Conservation (phyloP, 1,140 invertebrate species). For the Protaetia brevitarsis region DNA sequence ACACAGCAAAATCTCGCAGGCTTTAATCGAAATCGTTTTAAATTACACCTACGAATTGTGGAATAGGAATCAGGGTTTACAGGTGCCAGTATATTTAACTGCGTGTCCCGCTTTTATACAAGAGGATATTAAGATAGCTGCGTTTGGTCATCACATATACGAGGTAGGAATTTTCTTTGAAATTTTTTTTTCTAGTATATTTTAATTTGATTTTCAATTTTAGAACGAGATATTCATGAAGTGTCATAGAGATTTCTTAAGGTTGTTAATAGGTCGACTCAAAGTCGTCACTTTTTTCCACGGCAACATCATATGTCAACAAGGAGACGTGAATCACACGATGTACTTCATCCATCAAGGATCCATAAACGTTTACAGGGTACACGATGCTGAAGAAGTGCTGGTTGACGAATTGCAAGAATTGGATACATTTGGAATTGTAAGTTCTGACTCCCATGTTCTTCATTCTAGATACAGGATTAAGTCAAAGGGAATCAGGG, state of each 20-base stretch:
- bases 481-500: conserved; percentile 7
- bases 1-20: conserved; percentile 47
- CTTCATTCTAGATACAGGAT: neutral
- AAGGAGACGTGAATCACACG: conserved; percentile 48
- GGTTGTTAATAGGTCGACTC: conserved; percentile 47
- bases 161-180: conserved; percentile 18
- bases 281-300: conserved; percentile 45
- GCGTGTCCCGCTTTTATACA: conserved; percentile 43
- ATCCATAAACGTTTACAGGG: conserved; percentile 35
- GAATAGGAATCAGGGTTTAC: conserved; percentile 45
- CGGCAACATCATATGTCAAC: conserved; percentile 49
- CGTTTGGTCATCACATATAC: conserved; percentile 32
- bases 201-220: neutral
- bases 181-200: neutral
- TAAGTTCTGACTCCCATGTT: neutral
- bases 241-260: conserved; percentile 50
- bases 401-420: conserved; percentile 26
- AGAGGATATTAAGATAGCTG: conserved; percentile 42
- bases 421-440: conserved; percentile 30
- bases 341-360: conserved; percentile 51
- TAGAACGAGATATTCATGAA: conserved; percentile 46
- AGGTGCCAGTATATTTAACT: conserved; percentile 46
- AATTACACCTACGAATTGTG: conserved; percentile 48
- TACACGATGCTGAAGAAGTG: conserved; percentile 23
- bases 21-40: conserved; percentile 41